A percentile compares a stretch with the other conserved stretches of the same genome.
Evolutionary conservation across 2,113 vertebrate species (phyloP).

Genomic region (Chrysemys picta): DNA sequence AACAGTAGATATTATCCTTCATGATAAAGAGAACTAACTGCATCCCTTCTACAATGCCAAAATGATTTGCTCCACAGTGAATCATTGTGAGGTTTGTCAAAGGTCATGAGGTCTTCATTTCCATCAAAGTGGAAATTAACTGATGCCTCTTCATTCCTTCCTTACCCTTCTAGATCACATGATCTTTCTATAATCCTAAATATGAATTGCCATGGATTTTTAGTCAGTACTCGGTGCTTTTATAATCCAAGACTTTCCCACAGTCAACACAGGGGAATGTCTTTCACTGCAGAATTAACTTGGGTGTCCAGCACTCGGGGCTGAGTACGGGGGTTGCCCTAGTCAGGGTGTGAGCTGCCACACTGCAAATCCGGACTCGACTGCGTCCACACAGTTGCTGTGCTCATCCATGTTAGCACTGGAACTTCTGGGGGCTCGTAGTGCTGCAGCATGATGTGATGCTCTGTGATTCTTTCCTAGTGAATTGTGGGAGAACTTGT

Average conservation of each 20-base stretch:
- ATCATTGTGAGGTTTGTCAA: not conserved
- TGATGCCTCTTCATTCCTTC: accelerated
- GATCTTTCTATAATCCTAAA: accelerated
- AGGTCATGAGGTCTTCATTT: not conserved
- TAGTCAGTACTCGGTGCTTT: not conserved
- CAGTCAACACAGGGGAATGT: accelerated
- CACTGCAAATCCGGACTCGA: not conserved
- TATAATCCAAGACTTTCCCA: not conserved
- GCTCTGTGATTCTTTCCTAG: not conserved
- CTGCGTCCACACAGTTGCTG: accelerated
- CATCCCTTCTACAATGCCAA: accelerated
- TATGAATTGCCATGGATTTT: not conserved
- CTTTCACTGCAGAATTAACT: not conserved
- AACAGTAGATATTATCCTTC: not conserved
- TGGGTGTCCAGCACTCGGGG: not conserved
- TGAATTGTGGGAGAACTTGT: not conserved
- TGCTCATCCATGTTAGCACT: not conserved
- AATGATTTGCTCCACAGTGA: accelerated
- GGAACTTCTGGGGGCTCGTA: not conserved
- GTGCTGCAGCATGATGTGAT: not conserved
- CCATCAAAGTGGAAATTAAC: not conserved
- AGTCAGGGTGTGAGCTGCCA: not conserved
- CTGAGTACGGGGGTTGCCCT: not conserved
- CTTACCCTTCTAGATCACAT: not conserved
- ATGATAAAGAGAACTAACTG: not conserved